Conservation (phyloP, 53 echinoderm and acorn worm species). For the Paracentrotus lividus region DNA sequence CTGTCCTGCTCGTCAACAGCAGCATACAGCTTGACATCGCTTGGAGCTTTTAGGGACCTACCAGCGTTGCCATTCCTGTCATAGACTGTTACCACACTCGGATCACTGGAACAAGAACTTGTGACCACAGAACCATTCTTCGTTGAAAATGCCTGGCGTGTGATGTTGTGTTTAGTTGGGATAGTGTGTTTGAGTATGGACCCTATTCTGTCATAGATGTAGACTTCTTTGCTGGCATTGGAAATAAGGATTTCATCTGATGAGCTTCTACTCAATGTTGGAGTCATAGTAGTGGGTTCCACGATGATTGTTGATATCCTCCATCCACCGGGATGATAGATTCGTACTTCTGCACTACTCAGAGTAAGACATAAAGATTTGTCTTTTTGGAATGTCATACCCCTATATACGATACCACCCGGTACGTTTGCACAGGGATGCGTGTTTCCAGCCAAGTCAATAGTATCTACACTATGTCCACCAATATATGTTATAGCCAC, state of each 20-base stretch:
- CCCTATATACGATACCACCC: background rate
- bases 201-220: background rate
- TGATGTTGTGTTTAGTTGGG: background rate
- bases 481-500: background rate
- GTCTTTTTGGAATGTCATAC: background rate
- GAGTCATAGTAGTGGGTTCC: too few species aligned
- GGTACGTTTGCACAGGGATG: background rate
- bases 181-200: background rate
- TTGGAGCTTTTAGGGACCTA: background rate
- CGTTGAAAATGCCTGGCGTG: background rate
- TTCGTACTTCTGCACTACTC: background rate
- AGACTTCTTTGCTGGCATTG: background rate
- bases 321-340: background rate
- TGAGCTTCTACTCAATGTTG: background rate
- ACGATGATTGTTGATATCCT: background rate
- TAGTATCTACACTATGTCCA: background rate
- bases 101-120: background rate
- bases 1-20: constrained; percentile 4
- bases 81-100: background rate
- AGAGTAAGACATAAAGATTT: background rate
- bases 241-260: background rate
- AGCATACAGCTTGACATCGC: background rate
- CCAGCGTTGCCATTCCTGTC: constrained; percentile 31
- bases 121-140: background rate
- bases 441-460: background rate